Evolutionary conservation across 2,888 invertebrate genomes (phyloP).

Genomic region (Drosophila neoperkinsi): DNA sequence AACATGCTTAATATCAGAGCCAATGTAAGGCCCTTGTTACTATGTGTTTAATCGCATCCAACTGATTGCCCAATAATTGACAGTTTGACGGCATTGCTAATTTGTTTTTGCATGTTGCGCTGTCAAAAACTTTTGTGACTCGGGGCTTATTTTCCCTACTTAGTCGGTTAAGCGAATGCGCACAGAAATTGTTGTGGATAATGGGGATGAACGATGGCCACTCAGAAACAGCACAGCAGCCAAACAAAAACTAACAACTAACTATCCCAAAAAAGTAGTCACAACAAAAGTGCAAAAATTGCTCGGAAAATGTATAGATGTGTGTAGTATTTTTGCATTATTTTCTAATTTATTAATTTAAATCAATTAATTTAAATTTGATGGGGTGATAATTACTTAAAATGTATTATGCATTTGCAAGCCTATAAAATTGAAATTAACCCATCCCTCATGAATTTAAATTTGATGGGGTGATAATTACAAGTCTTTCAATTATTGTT

Average conservation of each 20-base stretch:
- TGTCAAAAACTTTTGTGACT: constrained; percentile 71
- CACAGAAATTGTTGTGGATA: constrained; percentile 16
- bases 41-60: constrained; percentile 60
- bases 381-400: neutral
- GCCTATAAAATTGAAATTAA: neutral
- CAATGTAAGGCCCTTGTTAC: constrained; percentile 36
- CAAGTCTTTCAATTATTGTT: neutral
- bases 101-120: constrained; percentile 76
- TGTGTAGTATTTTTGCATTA: no score
- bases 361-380: neutral
- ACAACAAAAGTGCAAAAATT: constrained; percentile 17
- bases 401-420: neutral
- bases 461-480: neutral
- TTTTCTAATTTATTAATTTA: neutral
- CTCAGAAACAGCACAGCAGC: constrained; percentile 40
- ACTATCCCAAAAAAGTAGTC: constrained; percentile 7
- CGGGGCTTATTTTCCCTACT: constrained; percentile 19
- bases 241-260: constrained; percentile 13
- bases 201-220: constrained; percentile 19
- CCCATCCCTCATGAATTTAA: neutral
- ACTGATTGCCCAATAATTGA: constrained; percentile 76
- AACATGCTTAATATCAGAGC: constrained; percentile 22
- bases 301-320: neutral
- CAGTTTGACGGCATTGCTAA: constrained; percentile 76
- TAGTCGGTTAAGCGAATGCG: constrained; percentile 24